phyloP scores from a whole-genome alignment of 2,888 invertebrate genomes.

The Lysandra bellargus region DNA sequence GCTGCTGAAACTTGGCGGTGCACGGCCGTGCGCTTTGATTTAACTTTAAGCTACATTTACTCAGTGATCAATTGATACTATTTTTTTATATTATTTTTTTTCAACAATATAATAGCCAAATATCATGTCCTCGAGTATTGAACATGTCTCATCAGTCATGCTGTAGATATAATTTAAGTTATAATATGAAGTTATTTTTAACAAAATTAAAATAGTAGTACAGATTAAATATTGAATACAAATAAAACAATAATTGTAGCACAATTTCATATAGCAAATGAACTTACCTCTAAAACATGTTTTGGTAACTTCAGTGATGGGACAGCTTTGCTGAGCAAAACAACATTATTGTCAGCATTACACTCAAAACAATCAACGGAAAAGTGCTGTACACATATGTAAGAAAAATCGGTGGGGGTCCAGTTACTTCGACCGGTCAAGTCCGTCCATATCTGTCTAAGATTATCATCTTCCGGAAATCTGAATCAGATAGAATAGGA shows the following conservation, averaged over 20 bases:
- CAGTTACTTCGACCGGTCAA: slow-evolving; percentile 72
- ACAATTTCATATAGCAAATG: not conserved
- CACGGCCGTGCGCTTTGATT: no score
- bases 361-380: slow-evolving; percentile 71
- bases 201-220: no score
- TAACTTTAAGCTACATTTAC: no score
- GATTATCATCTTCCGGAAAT: slow-evolving; percentile 67
- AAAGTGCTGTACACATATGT: slow-evolving; percentile 73
- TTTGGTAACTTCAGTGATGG: slow-evolving; percentile 69
- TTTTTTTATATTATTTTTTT: no score
- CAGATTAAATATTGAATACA: not conserved
- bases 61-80: no score
- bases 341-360: slow-evolving; percentile 59
- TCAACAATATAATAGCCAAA: no score
- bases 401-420: slow-evolving; percentile 73
- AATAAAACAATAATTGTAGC: not conserved
- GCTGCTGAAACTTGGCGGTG: no score
- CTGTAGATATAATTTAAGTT: no score
- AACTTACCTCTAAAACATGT: slow-evolving; percentile 69
- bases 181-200: no score
- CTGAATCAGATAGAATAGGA: slow-evolving; percentile 45
- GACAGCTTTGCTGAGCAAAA: slow-evolving; percentile 65
- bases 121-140: no score
- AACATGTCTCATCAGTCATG: no score
- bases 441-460: slow-evolving; percentile 71